Percentiles rank a stretch among this genome's conserved stretches.
Conservation (phyloP, 2,113 vertebrate species). For the Ptilorrhoa leucosticta region DNA sequence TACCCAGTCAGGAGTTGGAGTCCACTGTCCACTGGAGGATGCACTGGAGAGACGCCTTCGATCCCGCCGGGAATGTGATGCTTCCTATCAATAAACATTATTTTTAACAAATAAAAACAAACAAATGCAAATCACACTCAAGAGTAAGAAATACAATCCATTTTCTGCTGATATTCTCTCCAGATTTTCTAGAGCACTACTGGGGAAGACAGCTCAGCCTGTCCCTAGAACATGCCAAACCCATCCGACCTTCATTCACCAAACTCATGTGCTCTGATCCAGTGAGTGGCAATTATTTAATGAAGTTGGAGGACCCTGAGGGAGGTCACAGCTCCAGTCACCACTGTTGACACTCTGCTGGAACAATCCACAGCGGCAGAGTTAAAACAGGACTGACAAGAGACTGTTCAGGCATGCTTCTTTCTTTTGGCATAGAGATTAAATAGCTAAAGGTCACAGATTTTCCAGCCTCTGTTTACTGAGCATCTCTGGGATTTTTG, state of each 20-base stretch:
- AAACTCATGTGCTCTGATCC: neutral
- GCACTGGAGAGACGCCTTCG: conserved; percentile 81
- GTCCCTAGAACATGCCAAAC: neutral
- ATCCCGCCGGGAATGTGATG: conserved; percentile 79
- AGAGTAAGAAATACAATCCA: neutral
- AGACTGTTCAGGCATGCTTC: neutral
- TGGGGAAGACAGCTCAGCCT: neutral
- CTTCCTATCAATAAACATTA: conserved; percentile 73
- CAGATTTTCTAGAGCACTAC: neutral
- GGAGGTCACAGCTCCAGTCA: neutral
- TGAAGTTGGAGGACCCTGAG: neutral
- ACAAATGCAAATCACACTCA: neutral
- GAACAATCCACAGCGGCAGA: neutral
- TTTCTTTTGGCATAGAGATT: neutral
- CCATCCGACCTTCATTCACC: neutral
- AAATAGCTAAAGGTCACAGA: neutral
- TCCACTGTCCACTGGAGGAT: conserved; percentile 83
- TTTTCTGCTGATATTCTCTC: neutral
- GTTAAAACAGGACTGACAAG: neutral
- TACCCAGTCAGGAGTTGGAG: conserved; percentile 91
- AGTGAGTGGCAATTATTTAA: neutral
- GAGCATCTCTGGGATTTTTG: neutral
- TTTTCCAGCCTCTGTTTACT: neutral
- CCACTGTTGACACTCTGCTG: neutral
- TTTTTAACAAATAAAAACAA: neutral